phyloP scores from a whole-genome alignment of 1,140 invertebrate species.

The Apis laboriosa region DNA sequence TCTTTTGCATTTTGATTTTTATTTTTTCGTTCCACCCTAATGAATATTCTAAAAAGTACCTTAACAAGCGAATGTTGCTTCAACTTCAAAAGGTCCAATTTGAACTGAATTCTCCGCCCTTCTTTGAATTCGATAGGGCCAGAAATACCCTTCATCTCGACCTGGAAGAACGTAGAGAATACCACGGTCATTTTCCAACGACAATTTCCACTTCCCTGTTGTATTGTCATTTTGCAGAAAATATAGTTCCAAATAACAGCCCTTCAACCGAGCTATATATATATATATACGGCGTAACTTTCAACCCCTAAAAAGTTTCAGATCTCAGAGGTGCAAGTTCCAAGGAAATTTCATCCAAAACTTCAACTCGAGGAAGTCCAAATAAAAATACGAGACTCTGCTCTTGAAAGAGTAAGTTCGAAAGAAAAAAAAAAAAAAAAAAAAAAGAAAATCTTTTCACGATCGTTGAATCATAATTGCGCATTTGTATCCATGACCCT shows the following conservation, averaged over 20 bases:
- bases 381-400: too few species aligned
- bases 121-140: constrained; percentile 90
- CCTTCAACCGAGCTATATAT: not conserved
- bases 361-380: too few species aligned
- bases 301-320: not conserved
- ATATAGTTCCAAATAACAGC: not conserved
- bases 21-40: too few species aligned
- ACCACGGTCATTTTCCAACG: not conserved
- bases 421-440: not conserved
- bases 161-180: constrained; percentile 79
- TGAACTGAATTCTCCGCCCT: constrained; percentile 87
- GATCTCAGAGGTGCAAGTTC: not conserved
- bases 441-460: constrained; percentile 9
- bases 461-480: constrained; percentile 33
- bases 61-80: constrained; percentile 87
- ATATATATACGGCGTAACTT: not conserved
- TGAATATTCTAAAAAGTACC: constrained; percentile 56
- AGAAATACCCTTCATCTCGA: constrained; percentile 88
- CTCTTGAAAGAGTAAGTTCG: not conserved
- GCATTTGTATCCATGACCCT: constrained; percentile 33
- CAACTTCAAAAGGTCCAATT: constrained; percentile 89
- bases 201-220: too few species aligned
- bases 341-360: not conserved
- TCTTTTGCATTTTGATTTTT: too few species aligned
- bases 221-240: too few species aligned